phyloP scores from a whole-genome alignment of 1,140 invertebrate species.

The Drosophila cardini region DNA sequence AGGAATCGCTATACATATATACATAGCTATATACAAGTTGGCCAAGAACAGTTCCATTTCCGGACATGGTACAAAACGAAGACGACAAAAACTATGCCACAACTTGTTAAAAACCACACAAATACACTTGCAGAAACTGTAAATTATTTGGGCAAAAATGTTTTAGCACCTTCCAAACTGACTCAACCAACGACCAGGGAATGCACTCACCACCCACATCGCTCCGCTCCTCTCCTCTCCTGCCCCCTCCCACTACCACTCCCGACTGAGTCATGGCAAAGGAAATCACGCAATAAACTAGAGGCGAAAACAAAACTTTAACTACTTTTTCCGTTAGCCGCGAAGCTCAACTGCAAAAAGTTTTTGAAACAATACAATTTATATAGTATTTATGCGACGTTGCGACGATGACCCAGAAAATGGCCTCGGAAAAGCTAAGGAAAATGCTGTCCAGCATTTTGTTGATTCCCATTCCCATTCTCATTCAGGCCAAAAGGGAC shows the following conservation, averaged over 20 bases:
- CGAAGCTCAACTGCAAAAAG: slow-evolving; percentile 72
- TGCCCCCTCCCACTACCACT: slow-evolving; percentile 18
- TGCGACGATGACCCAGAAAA: slow-evolving; percentile 65
- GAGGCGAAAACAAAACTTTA: slow-evolving; percentile 81
- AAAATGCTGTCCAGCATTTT: slow-evolving; percentile 48
- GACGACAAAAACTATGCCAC: slow-evolving; percentile 27
- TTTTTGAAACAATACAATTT: slow-evolving; percentile 83
- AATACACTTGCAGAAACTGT: slow-evolving; percentile 64
- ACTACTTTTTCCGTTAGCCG: slow-evolving; percentile 82
- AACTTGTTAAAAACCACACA: slow-evolving; percentile 67
- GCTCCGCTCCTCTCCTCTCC: neutral
- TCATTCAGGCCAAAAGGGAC: slow-evolving; percentile 3
- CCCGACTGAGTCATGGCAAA: slow-evolving; percentile 61
- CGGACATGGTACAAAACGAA: neutral
- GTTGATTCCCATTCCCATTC: slow-evolving; percentile 10
- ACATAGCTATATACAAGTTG: neutral
- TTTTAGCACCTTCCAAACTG: slow-evolving; percentile 55
- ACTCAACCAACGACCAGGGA: neutral
- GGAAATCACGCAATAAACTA: slow-evolving; percentile 84
- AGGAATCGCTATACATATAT: neutral
- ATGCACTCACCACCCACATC: neutral
- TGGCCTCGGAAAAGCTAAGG: slow-evolving; percentile 26
- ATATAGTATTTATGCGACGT: slow-evolving; percentile 72
- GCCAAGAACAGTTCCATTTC: slow-evolving; percentile 22
- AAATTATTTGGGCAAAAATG: slow-evolving; percentile 71